Conservation (phyloP, 2,113 vertebrate species). For the Holacanthus passer region DNA sequence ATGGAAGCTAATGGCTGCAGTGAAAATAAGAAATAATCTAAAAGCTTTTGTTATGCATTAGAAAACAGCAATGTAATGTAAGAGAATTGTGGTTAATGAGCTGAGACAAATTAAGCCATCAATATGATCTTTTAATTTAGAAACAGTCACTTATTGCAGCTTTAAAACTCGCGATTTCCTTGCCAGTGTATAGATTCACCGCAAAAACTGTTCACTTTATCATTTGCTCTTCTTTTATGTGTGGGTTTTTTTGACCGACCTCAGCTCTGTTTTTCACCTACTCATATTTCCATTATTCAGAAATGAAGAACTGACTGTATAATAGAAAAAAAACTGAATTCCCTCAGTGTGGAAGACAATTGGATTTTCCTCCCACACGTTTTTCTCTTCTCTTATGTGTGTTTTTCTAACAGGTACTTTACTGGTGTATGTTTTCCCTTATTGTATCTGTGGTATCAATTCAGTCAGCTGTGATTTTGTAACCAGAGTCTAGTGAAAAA, state of each 20-base stretch:
- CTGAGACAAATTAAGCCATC: background rate
- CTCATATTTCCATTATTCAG: slow-evolving; percentile 31
- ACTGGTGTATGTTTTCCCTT: background rate
- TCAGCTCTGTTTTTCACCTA: slow-evolving; percentile 18
- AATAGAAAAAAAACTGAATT: slow-evolving; percentile 6
- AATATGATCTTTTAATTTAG: background rate
- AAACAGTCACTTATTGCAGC: background rate
- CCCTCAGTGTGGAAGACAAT: background rate
- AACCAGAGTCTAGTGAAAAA: background rate
- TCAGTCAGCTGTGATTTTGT: background rate
- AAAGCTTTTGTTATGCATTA: background rate
- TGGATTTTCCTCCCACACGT: background rate
- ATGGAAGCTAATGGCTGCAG: background rate
- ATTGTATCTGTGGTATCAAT: background rate
- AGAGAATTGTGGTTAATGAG: background rate
- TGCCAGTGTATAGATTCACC: background rate
- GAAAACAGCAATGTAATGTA: background rate
- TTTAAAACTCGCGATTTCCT: background rate
- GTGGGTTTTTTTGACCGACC: slow-evolving; percentile 12
- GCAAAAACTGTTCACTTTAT: background rate
- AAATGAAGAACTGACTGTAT: slow-evolving; percentile 13
- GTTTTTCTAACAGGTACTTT: background rate
- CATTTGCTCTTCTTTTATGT: slow-evolving; percentile 12
- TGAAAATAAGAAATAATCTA: background rate
- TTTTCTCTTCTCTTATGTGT: background rate